Conservation (phyloP, 2,797 vertebrate species). For the Crax fasciolata region DNA sequence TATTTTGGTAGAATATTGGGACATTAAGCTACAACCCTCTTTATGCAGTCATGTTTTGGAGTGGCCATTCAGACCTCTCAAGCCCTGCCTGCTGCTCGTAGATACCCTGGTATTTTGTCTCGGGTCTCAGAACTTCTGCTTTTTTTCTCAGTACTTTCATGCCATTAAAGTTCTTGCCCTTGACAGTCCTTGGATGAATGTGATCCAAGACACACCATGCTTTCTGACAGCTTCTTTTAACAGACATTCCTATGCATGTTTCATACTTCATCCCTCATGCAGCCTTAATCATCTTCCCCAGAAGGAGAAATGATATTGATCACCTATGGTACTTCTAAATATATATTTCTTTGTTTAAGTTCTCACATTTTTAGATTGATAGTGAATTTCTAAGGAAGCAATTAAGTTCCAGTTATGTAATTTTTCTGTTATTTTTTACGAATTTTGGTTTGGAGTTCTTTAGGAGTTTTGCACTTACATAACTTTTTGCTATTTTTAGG, state of each 20-base stretch:
- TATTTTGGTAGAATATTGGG: neutral
- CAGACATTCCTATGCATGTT: slow-evolving; percentile 55
- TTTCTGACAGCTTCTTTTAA: slow-evolving; percentile 61
- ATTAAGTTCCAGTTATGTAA: slow-evolving; percentile 1
- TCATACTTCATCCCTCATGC: slow-evolving; percentile 68
- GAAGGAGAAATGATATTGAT: slow-evolving; percentile 14
- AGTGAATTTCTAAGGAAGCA: neutral
- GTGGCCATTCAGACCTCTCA: neutral
- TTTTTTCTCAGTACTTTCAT: slow-evolving; percentile 35
- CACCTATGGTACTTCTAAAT: slow-evolving; percentile 30
- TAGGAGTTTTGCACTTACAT: neutral
- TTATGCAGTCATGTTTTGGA: neutral
- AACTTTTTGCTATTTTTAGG: neutral
- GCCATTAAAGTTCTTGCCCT: slow-evolving; percentile 49
- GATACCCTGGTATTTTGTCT: neutral
- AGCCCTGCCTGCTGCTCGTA: neutral
- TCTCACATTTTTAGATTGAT: neutral
- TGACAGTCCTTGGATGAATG: slow-evolving; percentile 37
- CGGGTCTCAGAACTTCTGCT: neutral
- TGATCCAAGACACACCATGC: slow-evolving; percentile 59
- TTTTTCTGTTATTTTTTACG: neutral
- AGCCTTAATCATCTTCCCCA: slow-evolving; percentile 41
- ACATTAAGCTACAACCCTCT: neutral
- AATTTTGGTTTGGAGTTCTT: neutral
- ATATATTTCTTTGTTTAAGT: slow-evolving; percentile 34